phyloP scores from a whole-genome alignment of 2,888 invertebrate genomes.

The Hecatera dysodea region DNA sequence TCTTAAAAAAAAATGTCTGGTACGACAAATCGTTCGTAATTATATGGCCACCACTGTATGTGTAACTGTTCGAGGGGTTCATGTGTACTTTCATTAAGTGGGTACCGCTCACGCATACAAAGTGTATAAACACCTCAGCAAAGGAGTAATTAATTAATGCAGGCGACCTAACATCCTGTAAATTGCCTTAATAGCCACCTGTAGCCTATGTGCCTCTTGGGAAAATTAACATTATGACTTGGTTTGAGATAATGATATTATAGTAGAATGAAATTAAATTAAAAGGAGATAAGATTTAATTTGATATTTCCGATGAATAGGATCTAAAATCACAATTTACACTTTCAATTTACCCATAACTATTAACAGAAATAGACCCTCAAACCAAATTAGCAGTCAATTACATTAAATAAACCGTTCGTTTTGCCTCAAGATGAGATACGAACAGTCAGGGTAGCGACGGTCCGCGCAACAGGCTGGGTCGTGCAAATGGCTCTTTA shows the following conservation, averaged over 20 bases:
- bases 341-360: constrained; percentile 15
- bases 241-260: neutral
- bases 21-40: no score
- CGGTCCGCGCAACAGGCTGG: constrained; percentile 78
- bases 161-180: constrained; percentile 28
- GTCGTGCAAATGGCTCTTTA: constrained; percentile 72
- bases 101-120: constrained; percentile 15
- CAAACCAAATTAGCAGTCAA: constrained; percentile 35
- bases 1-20: no score
- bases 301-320: neutral
- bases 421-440: constrained; percentile 73
- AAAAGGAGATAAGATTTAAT: neutral
- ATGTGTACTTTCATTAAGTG: constrained; percentile 18
- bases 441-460: constrained; percentile 79
- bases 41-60: no score
- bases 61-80: neutral
- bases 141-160: constrained; percentile 48
- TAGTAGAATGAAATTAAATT: neutral
- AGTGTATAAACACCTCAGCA: constrained; percentile 22
- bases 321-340: neutral
- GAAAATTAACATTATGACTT: constrained; percentile 30
- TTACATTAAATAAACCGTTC: constrained; percentile 47
- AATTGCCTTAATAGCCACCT: constrained; percentile 38
- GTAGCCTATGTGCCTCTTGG: constrained; percentile 25
- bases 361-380: constrained; percentile 23